Conservation (phyloP, 2,113 vertebrate genomes). For the Alligator sinensis region DNA sequence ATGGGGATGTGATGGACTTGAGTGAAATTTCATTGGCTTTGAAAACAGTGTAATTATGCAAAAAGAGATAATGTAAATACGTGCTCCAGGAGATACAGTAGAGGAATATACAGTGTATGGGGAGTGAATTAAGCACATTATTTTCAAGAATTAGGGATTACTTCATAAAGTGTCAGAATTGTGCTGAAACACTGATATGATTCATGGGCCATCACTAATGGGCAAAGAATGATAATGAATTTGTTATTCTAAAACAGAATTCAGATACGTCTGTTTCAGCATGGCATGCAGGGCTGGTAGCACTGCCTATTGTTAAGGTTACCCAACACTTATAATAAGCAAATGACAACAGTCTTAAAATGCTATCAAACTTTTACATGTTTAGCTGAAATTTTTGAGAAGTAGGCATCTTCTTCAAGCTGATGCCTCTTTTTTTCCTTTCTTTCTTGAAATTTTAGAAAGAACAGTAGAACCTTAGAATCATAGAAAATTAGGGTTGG, state of each 20-base stretch:
- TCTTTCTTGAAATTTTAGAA: no score
- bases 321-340: no score
- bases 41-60: not conserved
- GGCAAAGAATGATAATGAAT: constrained; percentile 5
- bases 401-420: no score
- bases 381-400: no score
- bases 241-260: not conserved
- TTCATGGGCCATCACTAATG: not conserved
- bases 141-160: not conserved
- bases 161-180: not conserved
- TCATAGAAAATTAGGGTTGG: no score
- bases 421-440: no score
- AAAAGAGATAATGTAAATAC: not conserved
- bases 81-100: not conserved
- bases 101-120: not conserved
- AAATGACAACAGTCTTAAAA: no score
- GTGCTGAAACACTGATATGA: not conserved
- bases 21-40: not conserved
- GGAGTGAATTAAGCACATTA: not conserved
- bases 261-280: no score
- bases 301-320: no score
- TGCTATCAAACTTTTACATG: no score
- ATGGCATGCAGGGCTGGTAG: no score
- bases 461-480: no score
- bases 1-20: not conserved